Base-by-base conservation (phyloP, 2,113 vertebrate genomes). In the Xenopus borealis region DNA sequence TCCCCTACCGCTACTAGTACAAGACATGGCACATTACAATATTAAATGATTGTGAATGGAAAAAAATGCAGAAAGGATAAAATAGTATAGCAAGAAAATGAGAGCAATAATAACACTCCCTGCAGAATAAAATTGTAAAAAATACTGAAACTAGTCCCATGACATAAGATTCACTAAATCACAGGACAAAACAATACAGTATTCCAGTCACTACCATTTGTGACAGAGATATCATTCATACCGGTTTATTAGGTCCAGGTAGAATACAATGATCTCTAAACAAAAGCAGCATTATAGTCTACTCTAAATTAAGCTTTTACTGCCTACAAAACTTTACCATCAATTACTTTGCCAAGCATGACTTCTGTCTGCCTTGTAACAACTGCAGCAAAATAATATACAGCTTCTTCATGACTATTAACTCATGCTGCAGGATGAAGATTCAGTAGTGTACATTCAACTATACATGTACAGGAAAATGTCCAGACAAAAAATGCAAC, bases 301-400 rank as follows among this genome's bases (percentile, higher is more conserved):
- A 47, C 73, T 55, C 58, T 75, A 63, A 75, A 75, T 75, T 69
- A 75, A 75, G 61, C 57, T 53, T 75, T 75, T 75, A 75, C 66
- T 75, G 59, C 73, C 73, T 53, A 69, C 69, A 75, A 75, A 75
- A 66, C 50, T 75, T 75, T 69, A 75, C 73, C 58, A 58, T 62
- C 73, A 75, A 69, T 75, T 69, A 69, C 66, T 75, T 63, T 75
- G 66, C 47, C 66, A 69, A 46, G 66, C 68, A 69, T 62, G 59
- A 75, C 66, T 62, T 75, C 64, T 75, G 66, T 27, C 27, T 57
- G 72, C 66, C 46, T 68, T 69, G 73, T 69, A 69, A 33, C 73
- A 53, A 47, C 20, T 23, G 40, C 58, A 12, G 14, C 7, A 69
- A 52, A 69, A 58, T 75, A 69, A 69, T 69, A 33, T 47, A 47